Evolutionary conservation across 2,888 invertebrate species (phyloP).

Genomic region (Empis stercorea): DNA sequence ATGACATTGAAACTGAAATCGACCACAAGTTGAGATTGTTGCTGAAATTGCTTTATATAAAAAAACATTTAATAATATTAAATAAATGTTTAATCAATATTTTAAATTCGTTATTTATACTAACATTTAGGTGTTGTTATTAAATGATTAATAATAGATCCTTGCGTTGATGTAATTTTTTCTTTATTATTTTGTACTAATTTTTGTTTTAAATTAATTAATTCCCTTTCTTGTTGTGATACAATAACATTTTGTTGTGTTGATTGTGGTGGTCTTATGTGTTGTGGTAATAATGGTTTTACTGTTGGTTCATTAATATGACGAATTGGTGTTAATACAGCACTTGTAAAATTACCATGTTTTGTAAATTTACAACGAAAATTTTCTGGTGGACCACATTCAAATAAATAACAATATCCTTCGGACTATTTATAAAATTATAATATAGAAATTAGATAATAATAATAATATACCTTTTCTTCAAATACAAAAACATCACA

Average conservation of each 20-base stretch:
- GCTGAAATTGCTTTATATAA: background rate
- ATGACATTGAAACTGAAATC: conserved; percentile 80
- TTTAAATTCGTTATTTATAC: background rate
- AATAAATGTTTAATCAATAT: background rate
- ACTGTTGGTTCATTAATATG: conserved; percentile 18
- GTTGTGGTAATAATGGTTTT: conserved; percentile 4
- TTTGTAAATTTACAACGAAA: conserved; percentile 87
- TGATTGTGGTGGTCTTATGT: conserved; percentile 23
- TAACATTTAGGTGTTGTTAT: conserved; percentile 8
- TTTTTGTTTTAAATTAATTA: conserved; percentile 32
- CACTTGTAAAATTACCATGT: conserved; percentile 79
- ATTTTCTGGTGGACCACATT: conserved; percentile 79
- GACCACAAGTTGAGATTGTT: conserved; percentile 44
- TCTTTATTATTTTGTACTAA: conserved; percentile 32
- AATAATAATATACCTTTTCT: conserved; percentile 74
- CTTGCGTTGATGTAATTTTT: conserved; percentile 8
- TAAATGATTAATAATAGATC: background rate
- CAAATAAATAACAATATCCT: conserved; percentile 82
- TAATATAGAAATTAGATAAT: background rate
- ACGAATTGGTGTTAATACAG: conserved; percentile 58
- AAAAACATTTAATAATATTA: background rate
- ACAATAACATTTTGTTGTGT: conserved; percentile 20
- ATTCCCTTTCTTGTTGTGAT: conserved; percentile 35
- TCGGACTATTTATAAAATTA: conserved; percentile 27
- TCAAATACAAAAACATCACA: conserved; percentile 90